phyloP scores from a whole-genome alignment of 2,797 vertebrate genomes.

The Eremophila alpestris region DNA sequence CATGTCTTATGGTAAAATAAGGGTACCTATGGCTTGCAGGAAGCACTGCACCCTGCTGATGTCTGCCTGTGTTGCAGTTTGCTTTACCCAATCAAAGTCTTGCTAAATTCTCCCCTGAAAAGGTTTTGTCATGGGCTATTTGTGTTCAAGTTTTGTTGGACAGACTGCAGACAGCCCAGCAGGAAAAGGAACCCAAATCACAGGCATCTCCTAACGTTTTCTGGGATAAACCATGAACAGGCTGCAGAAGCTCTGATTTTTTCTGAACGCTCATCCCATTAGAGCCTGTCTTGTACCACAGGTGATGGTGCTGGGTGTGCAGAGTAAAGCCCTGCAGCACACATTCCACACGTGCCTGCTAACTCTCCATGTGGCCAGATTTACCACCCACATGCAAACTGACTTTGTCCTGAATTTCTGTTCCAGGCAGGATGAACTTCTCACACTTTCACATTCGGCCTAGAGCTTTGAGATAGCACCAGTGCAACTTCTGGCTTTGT shows the following conservation, averaged over 20 bases:
- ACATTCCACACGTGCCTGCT: background rate
- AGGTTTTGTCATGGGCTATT: rapidly evolving
- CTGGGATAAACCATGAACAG: background rate
- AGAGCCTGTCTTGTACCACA: background rate
- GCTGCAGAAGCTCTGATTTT: background rate
- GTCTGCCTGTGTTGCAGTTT: background rate
- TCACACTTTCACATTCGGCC: background rate
- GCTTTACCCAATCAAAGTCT: background rate
- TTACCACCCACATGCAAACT: background rate
- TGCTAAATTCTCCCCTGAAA: background rate
- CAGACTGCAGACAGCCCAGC: background rate
- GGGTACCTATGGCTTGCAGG: background rate
- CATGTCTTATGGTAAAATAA: background rate
- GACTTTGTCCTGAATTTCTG: background rate
- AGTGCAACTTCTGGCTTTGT: background rate
- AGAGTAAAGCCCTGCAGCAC: background rate
- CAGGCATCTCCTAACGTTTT: background rate
- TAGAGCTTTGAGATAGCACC: background rate
- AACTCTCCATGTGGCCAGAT: background rate
- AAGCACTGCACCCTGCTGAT: background rate
- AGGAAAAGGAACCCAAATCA: background rate
- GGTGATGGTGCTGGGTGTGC: background rate
- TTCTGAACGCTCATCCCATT: background rate
- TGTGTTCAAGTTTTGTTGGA: background rate
- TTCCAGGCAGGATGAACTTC: background rate